Base-by-base conservation (phyloP, 2,888 invertebrate species). In the Xylophagus ater region DNA sequence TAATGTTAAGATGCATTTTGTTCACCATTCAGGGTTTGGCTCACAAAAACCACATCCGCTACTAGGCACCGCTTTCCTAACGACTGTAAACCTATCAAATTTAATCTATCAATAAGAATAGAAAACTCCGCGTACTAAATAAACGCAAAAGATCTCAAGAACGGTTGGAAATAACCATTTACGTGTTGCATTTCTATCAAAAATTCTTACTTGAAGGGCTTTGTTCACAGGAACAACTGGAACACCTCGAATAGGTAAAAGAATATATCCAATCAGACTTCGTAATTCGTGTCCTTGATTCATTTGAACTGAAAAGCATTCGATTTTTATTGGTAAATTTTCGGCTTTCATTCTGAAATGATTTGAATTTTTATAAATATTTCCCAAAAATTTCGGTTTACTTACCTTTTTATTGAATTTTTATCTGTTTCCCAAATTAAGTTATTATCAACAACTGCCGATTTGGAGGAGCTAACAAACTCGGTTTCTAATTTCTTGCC, bases 351-450 rank as follows among this genome's bases (percentile, higher is more conserved):
- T 72, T 58, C 81, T 82, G 58, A 29, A 66, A 62, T 34, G 43
- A 19, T 7, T 10, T 10, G 2, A 28, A 23, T 23, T 23, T 23
- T 10, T 10, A 23, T 23, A 6, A 8, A 23, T 23, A 23, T 8
- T 23, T 23, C 9, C 9, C 23, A 35, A 13, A 41, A 34, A 20
- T 20, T 30, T n/a, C 8, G 14, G 30, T 34, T 33, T 38, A 36
- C 53, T 43, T 60, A 76, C 78, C 74, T 74, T 51, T 82, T 71
- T 48, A 84, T 68, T 42, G 74, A 70, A 49, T 73, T 71, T 61
- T 80, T 79, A 49, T 81, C 79, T 3, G 79, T 76, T 59, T 84
- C 82, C 85, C 85, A 86, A 35, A 82, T 74, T 39, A 85, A 71
- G 56, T 83, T 81, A 15, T 78, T 79, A 46, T 77, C 76, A 55